Percentiles rank a stretch among this genome's conserved stretches.
phyloP scores from a whole-genome alignment of 2,888 invertebrate genomes.

The Synergus umbraculus region DNA sequence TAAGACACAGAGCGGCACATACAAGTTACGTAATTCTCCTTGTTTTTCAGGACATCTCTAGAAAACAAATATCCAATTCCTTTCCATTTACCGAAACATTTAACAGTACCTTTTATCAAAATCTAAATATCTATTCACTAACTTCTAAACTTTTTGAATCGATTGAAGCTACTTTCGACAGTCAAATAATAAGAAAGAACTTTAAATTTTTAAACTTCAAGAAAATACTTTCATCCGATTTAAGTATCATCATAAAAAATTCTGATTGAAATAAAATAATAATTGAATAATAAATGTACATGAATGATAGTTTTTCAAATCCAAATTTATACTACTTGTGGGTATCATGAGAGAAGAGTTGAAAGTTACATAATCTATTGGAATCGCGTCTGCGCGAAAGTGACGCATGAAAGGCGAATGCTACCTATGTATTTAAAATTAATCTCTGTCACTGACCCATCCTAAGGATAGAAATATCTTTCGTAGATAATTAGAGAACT shows the following conservation, averaged over 20 bases:
- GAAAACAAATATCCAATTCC: neutral
- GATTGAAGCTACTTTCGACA: too few relatives aligned
- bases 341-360: neutral
- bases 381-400: slow-evolving; percentile 15
- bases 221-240: neutral
- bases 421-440: slow-evolving; percentile 23
- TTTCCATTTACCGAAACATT: neutral
- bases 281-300: neutral
- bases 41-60: slow-evolving; percentile 13
- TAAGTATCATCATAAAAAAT: too few relatives aligned
- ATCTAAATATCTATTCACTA: too few relatives aligned
- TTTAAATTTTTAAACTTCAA: neutral
- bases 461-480: slow-evolving; percentile 39
- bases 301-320: neutral
- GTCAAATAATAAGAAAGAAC: too few relatives aligned
- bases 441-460: slow-evolving; percentile 39
- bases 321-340: neutral
- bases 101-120: neutral
- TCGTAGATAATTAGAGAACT: slow-evolving; percentile 33
- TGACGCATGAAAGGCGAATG: slow-evolving; percentile 10
- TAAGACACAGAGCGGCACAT: neutral
- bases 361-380: slow-evolving; percentile 13
- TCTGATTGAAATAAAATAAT: neutral
- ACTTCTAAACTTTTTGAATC: too few relatives aligned
- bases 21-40: neutral